Conservation (phyloP, 2,113 vertebrate species). For the Coptodon bakossiorum region DNA sequence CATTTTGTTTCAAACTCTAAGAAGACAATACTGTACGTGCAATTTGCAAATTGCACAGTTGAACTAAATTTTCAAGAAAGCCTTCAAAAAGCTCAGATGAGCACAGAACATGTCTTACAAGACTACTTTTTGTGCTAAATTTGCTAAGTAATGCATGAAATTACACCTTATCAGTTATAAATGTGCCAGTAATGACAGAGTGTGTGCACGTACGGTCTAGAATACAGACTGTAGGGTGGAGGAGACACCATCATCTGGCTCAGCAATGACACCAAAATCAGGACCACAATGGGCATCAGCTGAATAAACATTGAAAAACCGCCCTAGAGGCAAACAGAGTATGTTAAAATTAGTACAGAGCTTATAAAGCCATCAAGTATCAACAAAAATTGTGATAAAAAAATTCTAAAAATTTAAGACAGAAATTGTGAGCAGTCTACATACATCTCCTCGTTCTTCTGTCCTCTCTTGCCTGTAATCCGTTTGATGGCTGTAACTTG, state of each 20-base stretch:
- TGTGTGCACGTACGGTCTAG: constrained; percentile 81
- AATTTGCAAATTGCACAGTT: not conserved
- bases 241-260: constrained; percentile 97
- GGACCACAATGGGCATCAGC: constrained; percentile 92
- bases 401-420: not conserved
- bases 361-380: not conserved
- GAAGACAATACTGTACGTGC: too few species aligned
- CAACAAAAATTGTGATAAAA: not conserved
- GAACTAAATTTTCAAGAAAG: not conserved
- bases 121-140: not conserved
- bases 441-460: constrained; percentile 91
- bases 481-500: constrained; percentile 83
- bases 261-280: constrained; percentile 92
- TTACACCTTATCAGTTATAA: not conserved
- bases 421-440: constrained; percentile 4
- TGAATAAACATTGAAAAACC: constrained; percentile 98
- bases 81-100: not conserved
- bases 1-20: not conserved
- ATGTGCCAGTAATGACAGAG: not conserved
- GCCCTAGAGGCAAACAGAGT: constrained; percentile 74
- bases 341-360: not conserved
- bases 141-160: not conserved
- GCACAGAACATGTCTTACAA: not conserved
- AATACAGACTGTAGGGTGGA: constrained; percentile 90
- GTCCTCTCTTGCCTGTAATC: constrained; percentile 85